phyloP scores from a whole-genome alignment of 1,140 invertebrate species.

The Neocloeon triangulifer region DNA sequence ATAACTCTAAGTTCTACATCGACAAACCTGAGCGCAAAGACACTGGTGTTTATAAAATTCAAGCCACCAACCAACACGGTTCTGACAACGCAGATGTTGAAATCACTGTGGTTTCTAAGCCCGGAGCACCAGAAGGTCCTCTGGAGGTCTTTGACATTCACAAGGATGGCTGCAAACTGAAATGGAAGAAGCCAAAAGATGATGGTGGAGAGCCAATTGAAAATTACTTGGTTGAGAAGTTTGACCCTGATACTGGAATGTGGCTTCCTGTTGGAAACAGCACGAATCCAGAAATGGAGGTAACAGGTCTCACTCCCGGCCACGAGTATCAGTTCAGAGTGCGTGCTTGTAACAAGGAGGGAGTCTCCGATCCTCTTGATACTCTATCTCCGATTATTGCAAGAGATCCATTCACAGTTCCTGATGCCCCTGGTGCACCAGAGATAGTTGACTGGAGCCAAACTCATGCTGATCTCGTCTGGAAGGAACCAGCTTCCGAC shows the following conservation, averaged over 20 bases:
- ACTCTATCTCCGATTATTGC: constrained; percentile 78
- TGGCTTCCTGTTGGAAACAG: constrained; percentile 75
- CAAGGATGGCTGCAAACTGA: constrained; percentile 85
- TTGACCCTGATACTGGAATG: constrained; percentile 70
- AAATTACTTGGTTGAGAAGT: constrained; percentile 89
- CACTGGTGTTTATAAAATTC: constrained; percentile 66
- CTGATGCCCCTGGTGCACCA: constrained; percentile 62
- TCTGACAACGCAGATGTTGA: constrained; percentile 76
- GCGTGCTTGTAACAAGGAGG: constrained; percentile 90
- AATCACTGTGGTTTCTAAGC: constrained; percentile 79
- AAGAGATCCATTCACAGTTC: constrained; percentile 85
- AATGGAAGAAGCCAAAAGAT: constrained; percentile 95
- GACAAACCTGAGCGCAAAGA: constrained; percentile 63
- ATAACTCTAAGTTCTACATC: constrained; percentile 66
- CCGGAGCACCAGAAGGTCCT: constrained; percentile 81
- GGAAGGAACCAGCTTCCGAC: constrained; percentile 58
- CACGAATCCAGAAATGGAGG: constrained; percentile 62
- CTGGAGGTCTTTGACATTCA: constrained; percentile 84
- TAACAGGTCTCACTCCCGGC: constrained; percentile 69
- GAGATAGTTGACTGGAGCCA: constrained; percentile 80
- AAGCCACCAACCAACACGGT: constrained; percentile 65
- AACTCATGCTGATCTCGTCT: constrained; percentile 69
- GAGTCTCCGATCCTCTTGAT: constrained; percentile 89
- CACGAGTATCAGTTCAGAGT: constrained; percentile 97
- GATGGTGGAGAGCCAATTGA: constrained; percentile 92